Evolutionary conservation across 2,888 invertebrate species (phyloP).

Genomic region (Chaitophorus viminalis): DNA sequence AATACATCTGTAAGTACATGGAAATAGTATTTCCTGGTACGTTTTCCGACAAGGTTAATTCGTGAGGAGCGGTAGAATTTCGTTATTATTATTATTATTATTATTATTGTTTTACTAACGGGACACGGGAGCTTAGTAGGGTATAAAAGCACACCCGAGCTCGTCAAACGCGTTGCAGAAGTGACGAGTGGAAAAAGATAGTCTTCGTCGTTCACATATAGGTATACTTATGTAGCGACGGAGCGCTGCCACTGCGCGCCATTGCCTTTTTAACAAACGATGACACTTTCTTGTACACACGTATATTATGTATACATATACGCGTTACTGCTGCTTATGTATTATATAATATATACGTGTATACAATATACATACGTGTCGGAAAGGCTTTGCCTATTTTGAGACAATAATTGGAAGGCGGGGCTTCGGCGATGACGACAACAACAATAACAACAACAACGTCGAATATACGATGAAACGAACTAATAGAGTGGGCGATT

Average conservation of each 20-base stretch:
- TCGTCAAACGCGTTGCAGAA: neutral
- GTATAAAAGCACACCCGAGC: neutral
- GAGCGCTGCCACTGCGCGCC: neutral
- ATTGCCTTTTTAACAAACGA: neutral
- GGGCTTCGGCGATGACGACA: too few species aligned
- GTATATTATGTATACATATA: neutral
- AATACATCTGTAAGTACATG: neutral
- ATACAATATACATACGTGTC: neutral
- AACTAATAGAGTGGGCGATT: neutral
- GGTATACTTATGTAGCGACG: neutral
- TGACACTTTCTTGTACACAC: neutral
- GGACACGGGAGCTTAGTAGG: neutral
- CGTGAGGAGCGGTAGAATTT: neutral
- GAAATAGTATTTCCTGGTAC: neutral
- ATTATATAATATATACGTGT: neutral
- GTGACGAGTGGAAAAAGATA: neutral
- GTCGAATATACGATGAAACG: neutral
- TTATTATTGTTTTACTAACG: neutral
- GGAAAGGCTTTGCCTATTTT: neutral
- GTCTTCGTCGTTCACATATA: neutral
- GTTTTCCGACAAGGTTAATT: neutral
- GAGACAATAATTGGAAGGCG: neutral
- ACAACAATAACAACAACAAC: neutral
- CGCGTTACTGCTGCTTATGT: neutral
- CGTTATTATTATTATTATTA: neutral